Conservation (phyloP, 37 sponge, comb jelly and placozoan genomes). For the Ianthella basta region DNA sequence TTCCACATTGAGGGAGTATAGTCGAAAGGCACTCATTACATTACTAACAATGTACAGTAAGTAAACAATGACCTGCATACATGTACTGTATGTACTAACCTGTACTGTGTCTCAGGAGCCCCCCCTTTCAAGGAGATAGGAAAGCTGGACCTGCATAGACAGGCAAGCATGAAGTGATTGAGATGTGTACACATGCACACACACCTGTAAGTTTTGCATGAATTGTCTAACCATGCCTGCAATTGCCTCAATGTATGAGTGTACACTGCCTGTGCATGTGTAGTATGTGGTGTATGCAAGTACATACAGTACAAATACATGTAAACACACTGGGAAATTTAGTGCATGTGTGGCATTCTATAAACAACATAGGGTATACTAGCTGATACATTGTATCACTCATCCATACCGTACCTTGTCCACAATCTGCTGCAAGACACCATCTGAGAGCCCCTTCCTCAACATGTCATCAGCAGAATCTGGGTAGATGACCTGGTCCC, state of each 20-base stretch:
- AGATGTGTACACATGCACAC: not conserved
- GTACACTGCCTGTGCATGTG: not conserved
- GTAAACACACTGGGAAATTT: not conserved
- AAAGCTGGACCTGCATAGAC: constrained; percentile 72
- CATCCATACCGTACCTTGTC: constrained; percentile 47
- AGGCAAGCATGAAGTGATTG: not conserved
- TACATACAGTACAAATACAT: not conserved
- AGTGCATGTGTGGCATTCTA: not conserved
- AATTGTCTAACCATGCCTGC: not conserved
- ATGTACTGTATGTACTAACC: constrained; percentile 1
- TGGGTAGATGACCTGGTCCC: constrained; percentile 96
- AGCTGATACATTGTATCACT: no score
- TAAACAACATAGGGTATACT: no score
- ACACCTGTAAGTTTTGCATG: not conserved
- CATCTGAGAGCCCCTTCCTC: constrained; percentile 76
- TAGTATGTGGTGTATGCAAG: not conserved
- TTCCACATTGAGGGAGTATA: not conserved
- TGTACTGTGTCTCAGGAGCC: constrained; percentile 81
- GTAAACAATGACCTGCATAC: not conserved
- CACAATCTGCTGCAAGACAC: constrained; percentile 61
- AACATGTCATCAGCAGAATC: constrained; percentile 74
- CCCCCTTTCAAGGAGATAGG: constrained; percentile 78
- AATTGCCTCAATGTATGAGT: not conserved
- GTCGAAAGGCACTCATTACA: not conserved
- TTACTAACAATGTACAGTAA: not conserved